Percentiles rank a stretch among this genome's conserved stretches.
Conservation (phyloP, 2,797 vertebrate genomes). For the Molothrus ater region DNA sequence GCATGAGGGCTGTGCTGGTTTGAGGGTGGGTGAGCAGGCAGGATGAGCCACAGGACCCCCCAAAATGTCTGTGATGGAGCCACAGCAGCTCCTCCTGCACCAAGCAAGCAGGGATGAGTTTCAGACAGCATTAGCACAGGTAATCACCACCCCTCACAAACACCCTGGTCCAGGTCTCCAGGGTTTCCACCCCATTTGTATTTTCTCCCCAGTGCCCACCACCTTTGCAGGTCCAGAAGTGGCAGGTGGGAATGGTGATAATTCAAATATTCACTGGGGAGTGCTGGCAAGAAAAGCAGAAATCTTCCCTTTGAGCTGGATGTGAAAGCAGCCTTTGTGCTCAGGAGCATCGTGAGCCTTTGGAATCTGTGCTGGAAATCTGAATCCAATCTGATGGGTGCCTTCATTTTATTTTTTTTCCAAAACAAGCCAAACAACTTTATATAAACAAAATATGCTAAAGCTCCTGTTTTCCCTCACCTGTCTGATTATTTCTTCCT, state of each 20-base stretch:
- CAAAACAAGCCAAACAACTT: neutral
- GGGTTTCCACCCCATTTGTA: neutral
- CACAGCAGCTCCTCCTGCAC: neutral
- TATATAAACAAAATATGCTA: neutral
- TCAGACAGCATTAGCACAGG: neutral
- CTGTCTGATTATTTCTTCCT: neutral
- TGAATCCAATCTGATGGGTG: neutral
- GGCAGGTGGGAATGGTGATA: neutral
- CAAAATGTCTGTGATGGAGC: neutral
- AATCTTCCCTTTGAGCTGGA: neutral
- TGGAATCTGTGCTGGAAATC: neutral
- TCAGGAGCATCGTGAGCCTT: neutral
- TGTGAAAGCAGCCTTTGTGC: conserved; percentile 2
- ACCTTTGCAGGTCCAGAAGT: neutral
- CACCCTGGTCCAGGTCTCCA: fast-evolving
- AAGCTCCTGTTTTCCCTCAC: conserved; percentile 1
- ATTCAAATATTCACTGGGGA: neutral
- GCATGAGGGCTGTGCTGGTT: neutral
- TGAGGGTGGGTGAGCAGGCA: neutral
- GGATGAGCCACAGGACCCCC: neutral
- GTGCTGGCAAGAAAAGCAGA: neutral
- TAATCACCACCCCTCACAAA: fast-evolving
- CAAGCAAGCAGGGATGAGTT: fast-evolving
- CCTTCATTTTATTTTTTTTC: neutral
- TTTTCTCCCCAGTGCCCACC: neutral